These are phyloP conservation scores for Lytechinus pictus DNA, from an alignment of 35 echinoderm and acorn worm species.

Conservation along the genomic window DNA sequence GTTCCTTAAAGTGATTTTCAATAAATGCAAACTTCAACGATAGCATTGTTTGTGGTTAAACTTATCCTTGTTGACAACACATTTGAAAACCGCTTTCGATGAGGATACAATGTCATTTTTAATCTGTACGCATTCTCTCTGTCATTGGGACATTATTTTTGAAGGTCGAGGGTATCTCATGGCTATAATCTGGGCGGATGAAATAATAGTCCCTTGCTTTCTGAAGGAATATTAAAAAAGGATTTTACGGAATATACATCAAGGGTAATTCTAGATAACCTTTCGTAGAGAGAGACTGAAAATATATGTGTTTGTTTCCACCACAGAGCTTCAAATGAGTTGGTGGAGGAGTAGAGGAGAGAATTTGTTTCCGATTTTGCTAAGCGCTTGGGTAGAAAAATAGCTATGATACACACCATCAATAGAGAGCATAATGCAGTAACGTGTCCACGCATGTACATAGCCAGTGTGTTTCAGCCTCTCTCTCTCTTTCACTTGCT, in stretches of 20 bases:
- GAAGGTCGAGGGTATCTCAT: background rate
- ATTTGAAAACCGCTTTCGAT: background rate
- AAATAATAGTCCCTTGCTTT: background rate
- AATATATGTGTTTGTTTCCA: background rate
- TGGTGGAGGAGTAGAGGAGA: background rate
- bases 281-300: background rate
- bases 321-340: background rate
- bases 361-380: background rate
- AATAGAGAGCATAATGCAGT: background rate
- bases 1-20: background rate
- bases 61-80: background rate
- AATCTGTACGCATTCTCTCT: background rate
- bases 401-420: background rate
- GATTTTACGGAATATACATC: background rate
- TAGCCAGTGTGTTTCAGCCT: background rate
- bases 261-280: conserved; percentile 12
- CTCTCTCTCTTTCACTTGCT: background rate
- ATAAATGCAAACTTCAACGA: background rate
- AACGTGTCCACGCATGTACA: background rate
- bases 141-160: background rate
- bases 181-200: background rate
- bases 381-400: background rate
- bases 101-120: background rate
- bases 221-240: background rate
- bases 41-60: background rate